phyloP scores from a whole-genome alignment of 1,140 invertebrate species.

The Ditylenchus dipsaci region DNA sequence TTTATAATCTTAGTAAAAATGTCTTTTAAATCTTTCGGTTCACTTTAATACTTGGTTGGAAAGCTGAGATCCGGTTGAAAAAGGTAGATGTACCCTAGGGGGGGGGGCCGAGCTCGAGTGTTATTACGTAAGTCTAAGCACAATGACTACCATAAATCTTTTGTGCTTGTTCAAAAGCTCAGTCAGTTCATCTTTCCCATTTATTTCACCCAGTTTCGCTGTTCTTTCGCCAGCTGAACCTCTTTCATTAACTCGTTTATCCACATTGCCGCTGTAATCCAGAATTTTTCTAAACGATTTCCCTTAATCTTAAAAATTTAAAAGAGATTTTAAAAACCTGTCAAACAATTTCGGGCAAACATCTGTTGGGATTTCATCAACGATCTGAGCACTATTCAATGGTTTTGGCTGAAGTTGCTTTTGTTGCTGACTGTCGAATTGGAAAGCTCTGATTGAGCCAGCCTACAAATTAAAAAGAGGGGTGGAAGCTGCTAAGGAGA shows the following conservation, averaged over 20 bases:
- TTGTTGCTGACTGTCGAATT: slow-evolving; percentile 4
- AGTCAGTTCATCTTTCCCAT: slow-evolving; percentile 5
- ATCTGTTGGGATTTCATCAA: slow-evolving; percentile 20
- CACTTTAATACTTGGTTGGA: too few species aligned
- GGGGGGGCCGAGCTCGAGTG: too few species aligned
- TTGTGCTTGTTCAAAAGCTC: slow-evolving; percentile 18
- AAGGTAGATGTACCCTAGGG: too few species aligned
- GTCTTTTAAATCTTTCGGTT: too few species aligned
- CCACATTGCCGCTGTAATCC: not conserved
- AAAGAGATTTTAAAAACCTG: slow-evolving; percentile 4
- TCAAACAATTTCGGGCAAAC: slow-evolving; percentile 19
- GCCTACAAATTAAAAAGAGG: slow-evolving; percentile 5
- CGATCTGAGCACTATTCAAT: slow-evolving; percentile 6
- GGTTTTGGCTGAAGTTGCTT: not conserved
- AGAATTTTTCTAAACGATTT: slow-evolving; percentile 7
- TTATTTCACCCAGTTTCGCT: not conserved
- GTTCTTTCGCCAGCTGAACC: not conserved
- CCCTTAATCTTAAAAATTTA: slow-evolving; percentile 2
- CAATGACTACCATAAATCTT: slow-evolving; percentile 8
- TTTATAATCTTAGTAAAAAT: too few species aligned
- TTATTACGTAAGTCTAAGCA: too few species aligned
- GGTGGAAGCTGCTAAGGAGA: too few species aligned
- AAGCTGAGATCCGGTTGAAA: too few species aligned
- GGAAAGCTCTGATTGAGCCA: slow-evolving; percentile 4
- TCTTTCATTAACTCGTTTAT: not conserved